Evolutionary conservation across 2,888 invertebrate species (phyloP), one percentile per base, ranked within the genome.

Genomic region (Frankliniella intonsa): DNA sequence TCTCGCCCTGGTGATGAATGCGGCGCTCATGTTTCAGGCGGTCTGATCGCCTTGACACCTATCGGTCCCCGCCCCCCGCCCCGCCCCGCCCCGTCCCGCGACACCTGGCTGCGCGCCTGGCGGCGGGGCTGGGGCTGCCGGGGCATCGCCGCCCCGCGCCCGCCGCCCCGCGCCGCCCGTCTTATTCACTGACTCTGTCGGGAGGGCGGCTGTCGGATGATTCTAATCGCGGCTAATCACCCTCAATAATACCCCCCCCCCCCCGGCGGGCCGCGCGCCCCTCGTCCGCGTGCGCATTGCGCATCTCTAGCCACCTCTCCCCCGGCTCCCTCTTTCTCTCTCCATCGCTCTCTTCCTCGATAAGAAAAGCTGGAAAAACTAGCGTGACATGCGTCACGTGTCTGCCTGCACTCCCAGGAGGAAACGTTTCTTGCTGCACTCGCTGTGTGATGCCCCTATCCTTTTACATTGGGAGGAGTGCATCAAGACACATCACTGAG

Each of bases 141-240:
- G 22, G 55, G 55, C 55, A 38, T 55, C 14, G 55, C 55, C 55
- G 51, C 51, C 10, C 51, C 51, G 51, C 51, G 14, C 51, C n/a
- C 51, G 51, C 51, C 51, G 51, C 51, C 51, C 14, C 51, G 51
- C 51, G 51, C 51, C 9, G 55, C 55, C 55, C 55, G 14, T 62
- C 62, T 62, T 12, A 62, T 62, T 62, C 69, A 76, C 69, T 76
- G 25, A 76, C 69, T 76, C 69, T 38, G 38, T 5, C 38, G 38
- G 38, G 38, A 38, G 38, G 38, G 38, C 38, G 38, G 38, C 5
- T 38, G 25, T 76, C 69, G 69, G 69, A 76, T 7, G 22, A 76
- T 25, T 76, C 69, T 76, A 76, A 76, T 76, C 69, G 69, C 25
- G 2, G 69, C 25, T 76, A 76, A 76, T 76, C 69, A 76, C 69